Percentiles rank a stretch among this genome's conserved stretches.
Evolutionary conservation across 2,888 invertebrate species (phyloP).

Genomic region (Nephrotoma guestfalica): DNA sequence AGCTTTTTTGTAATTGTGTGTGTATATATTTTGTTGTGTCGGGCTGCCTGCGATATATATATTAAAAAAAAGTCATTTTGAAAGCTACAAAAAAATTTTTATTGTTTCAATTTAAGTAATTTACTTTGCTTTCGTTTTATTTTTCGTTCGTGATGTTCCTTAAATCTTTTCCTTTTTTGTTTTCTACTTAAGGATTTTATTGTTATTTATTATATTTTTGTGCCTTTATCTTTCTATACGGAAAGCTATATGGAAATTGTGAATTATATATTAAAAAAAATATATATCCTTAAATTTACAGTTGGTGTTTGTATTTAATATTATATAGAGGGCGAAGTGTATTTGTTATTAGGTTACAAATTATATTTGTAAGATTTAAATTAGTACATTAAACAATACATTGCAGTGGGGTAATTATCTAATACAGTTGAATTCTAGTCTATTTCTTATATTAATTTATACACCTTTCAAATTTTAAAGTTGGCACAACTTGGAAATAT

Average conservation of each 20-base stretch:
- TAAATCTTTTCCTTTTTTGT: neutral
- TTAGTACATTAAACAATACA: neutral
- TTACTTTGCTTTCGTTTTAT: neutral
- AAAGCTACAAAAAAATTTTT: neutral
- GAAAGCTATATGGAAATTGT: neutral
- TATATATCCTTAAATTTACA: neutral
- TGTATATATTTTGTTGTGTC: neutral
- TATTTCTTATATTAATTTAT: too few species aligned
- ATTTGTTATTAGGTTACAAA: neutral
- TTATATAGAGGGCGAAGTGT: neutral
- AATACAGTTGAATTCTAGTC: too few species aligned
- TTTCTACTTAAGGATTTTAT: neutral
- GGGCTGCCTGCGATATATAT: neutral
- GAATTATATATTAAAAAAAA: neutral
- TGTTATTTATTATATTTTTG: neutral
- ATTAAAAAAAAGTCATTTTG: neutral
- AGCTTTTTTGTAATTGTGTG: neutral
- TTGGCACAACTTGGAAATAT: too few species aligned
- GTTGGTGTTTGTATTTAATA: neutral
- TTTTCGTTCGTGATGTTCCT: neutral
- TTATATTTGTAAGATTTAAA: neutral
- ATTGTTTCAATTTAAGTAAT: neutral
- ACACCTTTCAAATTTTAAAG: too few species aligned
- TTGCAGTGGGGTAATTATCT: too few species aligned
- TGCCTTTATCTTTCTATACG: neutral